Percentiles rank a stretch among this genome's conserved stretches.
Evolutionary conservation across 1,140 invertebrate species (phyloP).

Genomic region (Drosophila gunungcola): DNA sequence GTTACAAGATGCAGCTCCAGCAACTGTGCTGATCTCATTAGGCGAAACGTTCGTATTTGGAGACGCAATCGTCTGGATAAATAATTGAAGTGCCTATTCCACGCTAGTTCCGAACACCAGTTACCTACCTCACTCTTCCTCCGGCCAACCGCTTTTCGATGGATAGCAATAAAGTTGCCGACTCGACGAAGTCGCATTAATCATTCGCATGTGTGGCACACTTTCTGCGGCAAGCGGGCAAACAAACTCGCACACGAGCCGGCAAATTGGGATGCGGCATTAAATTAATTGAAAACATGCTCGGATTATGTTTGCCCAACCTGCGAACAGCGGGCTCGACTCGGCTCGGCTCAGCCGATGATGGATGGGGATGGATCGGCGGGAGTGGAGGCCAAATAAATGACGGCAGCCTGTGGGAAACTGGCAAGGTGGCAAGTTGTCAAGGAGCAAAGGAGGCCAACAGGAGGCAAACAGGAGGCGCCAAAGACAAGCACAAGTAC

Average conservation of each 20-base stretch:
- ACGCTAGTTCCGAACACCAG: not conserved
- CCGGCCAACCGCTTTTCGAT: not conserved
- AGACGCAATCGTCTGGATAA: constrained; percentile 43
- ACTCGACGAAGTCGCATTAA: constrained; percentile 68
- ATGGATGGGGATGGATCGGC: constrained; percentile 4
- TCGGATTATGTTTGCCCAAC: constrained; percentile 70
- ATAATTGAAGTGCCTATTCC: constrained; percentile 40
- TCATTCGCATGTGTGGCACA: constrained; percentile 69
- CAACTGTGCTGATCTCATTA: constrained; percentile 39
- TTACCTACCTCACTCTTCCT: not conserved
- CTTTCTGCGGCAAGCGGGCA: constrained; percentile 50
- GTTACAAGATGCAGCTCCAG: not conserved
- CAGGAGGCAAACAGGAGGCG: not conserved
- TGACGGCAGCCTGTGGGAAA: constrained; percentile 14
- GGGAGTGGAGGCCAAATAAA: constrained; percentile 9
- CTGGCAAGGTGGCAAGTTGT: not conserved
- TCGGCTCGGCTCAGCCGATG: constrained; percentile 2
- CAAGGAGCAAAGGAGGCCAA: no score
- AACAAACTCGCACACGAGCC: constrained; percentile 29
- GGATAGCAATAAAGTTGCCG: constrained; percentile 68
- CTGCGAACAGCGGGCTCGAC: constrained; percentile 29
- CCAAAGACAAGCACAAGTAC: constrained; percentile 4
- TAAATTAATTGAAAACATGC: constrained; percentile 77
- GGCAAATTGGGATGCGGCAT: constrained; percentile 62
- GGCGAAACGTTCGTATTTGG: constrained; percentile 42